Evolutionary conservation across 2,797 vertebrate species (phyloP), one percentile per base, ranked within the genome.

Genomic region (Leucoraja ocellata): DNA sequence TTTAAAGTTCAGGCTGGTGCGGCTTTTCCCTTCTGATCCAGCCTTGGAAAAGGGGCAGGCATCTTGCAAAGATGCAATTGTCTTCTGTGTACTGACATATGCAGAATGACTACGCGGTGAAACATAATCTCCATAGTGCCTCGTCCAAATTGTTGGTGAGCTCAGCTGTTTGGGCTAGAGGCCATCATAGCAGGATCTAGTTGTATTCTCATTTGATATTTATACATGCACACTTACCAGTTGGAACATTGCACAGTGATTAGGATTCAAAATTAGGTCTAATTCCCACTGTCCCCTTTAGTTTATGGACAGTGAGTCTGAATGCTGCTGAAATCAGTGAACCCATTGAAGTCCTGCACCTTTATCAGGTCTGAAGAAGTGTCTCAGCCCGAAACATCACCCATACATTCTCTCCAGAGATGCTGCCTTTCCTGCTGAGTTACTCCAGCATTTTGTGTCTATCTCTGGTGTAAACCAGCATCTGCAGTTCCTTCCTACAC

Each of bases 161-260:
- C 54, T 11, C 54, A 83, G 80, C 80, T 83, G 46, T 58, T 23
- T 23, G 46, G 46, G 46, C 46, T 28, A 25, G 80, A 83, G 23
- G 80, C 80, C 80, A 28, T 61, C 46, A 83, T 58, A 83, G 23
- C 78, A 79, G 76, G n/a, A 14, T 36, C 78, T 6, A 79, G 39
- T 39, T 18, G 1, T 39, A 1, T 79, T 32, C 78, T 79, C 36
- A 79, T 79, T 39, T 79, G 78, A 79, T 79, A 79, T 39, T 79
- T 79, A 79, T 79, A 18, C 78, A 79, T 79, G 78, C 78, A 79
- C 78, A 79, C 78, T 79, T 79, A 18, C 36, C 78, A 79, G 14
- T 79, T 39, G 78, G 46, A 83, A 83, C 80, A 83, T 83, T 83
- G 10, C 23, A 28, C 11, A 28, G 80, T 54, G 80, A 83, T 61